Conservation (phyloP, 2,888 invertebrate species). For the Hydroisotoma schaefferi region DNA sequence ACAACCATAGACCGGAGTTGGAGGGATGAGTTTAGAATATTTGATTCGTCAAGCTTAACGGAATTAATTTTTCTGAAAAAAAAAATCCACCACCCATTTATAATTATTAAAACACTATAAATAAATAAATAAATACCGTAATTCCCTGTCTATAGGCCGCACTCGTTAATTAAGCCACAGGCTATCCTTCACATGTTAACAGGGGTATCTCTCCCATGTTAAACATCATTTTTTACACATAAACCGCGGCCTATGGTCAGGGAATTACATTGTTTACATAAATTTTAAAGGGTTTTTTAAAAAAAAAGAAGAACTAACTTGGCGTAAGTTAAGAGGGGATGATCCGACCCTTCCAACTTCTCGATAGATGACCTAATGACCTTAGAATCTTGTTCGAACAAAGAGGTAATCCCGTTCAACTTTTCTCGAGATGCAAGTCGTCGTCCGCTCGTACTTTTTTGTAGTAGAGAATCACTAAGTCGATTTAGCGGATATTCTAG, state of each 20-base stretch:
- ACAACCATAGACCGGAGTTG: slow-evolving; percentile 38
- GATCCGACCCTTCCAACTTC: slow-evolving; percentile 24
- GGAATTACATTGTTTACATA: too few species aligned
- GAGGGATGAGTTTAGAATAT: slow-evolving; percentile 8
- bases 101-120: too few species aligned
- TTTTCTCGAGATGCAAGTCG: not conserved
- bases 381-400: slow-evolving; percentile 14
- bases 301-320: slow-evolving; percentile 2
- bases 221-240: too few species aligned
- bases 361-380: slow-evolving; percentile 18
- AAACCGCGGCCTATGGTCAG: too few species aligned
- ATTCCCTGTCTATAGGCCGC: too few species aligned
- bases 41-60: slow-evolving; percentile 8
- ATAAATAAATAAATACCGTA: too few species aligned
- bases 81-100: too few species aligned
- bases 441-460: not conserved
- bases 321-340: slow-evolving; percentile 27
- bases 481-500: slow-evolving; percentile 10
- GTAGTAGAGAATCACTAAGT: slow-evolving; percentile 3
- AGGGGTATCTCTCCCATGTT: too few species aligned
- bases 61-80: slow-evolving; percentile 19
- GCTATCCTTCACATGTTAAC: too few species aligned
- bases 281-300: not conserved
- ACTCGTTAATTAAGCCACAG: too few species aligned
- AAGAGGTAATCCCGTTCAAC: not conserved